phyloP scores from a whole-genome alignment of 2,113 vertebrate genomes.

The Lasiurus cinereus region DNA sequence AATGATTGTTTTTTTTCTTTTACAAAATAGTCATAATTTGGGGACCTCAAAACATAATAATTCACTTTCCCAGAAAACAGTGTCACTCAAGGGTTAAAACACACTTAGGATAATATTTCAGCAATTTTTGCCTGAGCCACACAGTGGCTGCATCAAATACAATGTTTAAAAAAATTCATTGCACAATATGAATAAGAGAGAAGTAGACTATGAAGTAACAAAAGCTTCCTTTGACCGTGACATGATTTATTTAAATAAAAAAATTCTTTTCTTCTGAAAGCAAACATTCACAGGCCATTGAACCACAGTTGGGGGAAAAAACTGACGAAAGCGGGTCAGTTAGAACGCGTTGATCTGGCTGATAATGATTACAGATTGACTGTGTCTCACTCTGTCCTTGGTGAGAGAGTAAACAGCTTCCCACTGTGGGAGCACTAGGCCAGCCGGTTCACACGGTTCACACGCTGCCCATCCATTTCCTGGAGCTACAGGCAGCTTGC shows the following conservation, averaged over 20 bases:
- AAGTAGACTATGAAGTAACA: constrained; percentile 46
- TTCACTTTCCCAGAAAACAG: not conserved
- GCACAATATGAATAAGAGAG: constrained; percentile 4
- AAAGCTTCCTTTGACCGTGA: constrained; percentile 67
- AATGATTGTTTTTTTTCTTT: not conserved
- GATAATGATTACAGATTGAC: constrained; percentile 50
- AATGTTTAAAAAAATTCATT: not conserved
- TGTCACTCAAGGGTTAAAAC: not conserved
- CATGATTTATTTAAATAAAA: constrained; percentile 65
- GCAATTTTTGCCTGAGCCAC: constrained; percentile 32
- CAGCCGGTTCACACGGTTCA: constrained; percentile 11
- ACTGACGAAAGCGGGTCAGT: constrained; percentile 13
- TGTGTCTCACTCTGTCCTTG: constrained; percentile 36
- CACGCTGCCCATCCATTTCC: not conserved
- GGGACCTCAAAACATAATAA: not conserved
- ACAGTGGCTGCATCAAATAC: not conserved
- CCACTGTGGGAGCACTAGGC: not conserved
- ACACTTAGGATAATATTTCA: not conserved
- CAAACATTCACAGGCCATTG: constrained; percentile 63
- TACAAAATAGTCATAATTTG: not conserved
- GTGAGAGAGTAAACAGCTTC: constrained; percentile 53
- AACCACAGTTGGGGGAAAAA: not conserved
- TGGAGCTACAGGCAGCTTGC: not conserved
- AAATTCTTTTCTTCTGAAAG: constrained; percentile 59
- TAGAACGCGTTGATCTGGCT: constrained; percentile 1